A percentile compares a stretch with the other conserved stretches of the same genome.
Evolutionary conservation across 2,113 vertebrate genomes (phyloP).

Genomic region (Mobula birostris): DNA sequence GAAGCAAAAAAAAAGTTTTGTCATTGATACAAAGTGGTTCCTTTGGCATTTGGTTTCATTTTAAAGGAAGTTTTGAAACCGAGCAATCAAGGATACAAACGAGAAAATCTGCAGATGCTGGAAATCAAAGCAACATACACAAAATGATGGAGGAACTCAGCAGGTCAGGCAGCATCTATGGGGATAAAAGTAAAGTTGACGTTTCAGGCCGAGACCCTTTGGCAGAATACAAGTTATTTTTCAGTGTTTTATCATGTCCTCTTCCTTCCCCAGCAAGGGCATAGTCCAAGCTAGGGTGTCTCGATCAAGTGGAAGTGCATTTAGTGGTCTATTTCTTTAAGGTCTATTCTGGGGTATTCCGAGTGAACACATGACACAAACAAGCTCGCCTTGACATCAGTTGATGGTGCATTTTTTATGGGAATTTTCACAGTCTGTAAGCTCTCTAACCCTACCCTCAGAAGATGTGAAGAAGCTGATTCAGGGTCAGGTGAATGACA

Average conservation of each 20-base stretch:
- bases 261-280: too few species aligned
- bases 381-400: background rate
- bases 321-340: background rate
- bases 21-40: background rate
- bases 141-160: too few species aligned
- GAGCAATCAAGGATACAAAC: background rate
- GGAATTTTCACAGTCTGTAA: background rate
- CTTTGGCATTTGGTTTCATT: background rate
- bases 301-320: background rate
- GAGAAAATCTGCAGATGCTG: too few species aligned
- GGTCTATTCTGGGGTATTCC: background rate
- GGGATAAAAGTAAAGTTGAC: too few species aligned
- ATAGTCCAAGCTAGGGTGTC: background rate
- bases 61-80: background rate
- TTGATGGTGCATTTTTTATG: background rate
- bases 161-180: too few species aligned
- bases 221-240: background rate
- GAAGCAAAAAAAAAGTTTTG: background rate
- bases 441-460: background rate
- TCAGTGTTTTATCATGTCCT: background rate
- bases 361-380: too few species aligned
- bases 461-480: too few species aligned
- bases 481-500: too few species aligned
- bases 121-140: too few species aligned
- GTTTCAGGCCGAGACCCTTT: too few species aligned